Evolutionary conservation across 2,797 vertebrate genomes (phyloP).

Genomic region (Ispidina lecontei): DNA sequence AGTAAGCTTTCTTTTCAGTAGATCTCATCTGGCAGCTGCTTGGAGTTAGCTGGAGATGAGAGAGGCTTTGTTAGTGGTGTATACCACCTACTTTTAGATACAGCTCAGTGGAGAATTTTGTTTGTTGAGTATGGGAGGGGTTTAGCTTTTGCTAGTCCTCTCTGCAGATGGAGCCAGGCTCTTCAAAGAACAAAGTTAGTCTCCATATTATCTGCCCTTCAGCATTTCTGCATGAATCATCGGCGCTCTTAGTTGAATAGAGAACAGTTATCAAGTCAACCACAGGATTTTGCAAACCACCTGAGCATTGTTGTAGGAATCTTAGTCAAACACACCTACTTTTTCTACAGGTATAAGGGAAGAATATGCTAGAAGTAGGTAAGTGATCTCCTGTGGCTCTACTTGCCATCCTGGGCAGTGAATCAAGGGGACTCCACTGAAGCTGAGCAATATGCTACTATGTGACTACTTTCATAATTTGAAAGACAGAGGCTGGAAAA

Average conservation of each 20-base stretch:
- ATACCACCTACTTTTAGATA: slow-evolving; percentile 53
- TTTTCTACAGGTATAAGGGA: slow-evolving; percentile 12
- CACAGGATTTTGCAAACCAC: slow-evolving; percentile 52
- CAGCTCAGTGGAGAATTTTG: background rate
- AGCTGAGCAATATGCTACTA: background rate
- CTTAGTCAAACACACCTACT: slow-evolving; percentile 14
- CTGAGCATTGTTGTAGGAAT: slow-evolving; percentile 53
- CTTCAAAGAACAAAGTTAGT: slow-evolving; percentile 52
- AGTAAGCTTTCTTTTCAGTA: background rate
- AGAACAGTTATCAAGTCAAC: slow-evolving; percentile 53
- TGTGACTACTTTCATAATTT: background rate
- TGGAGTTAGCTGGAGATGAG: slow-evolving; percentile 42
- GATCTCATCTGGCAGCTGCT: background rate
- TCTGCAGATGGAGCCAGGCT: slow-evolving; percentile 28
- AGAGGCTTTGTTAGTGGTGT: slow-evolving; percentile 33
- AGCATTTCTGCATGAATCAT: slow-evolving; percentile 50
- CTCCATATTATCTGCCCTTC: slow-evolving; percentile 23
- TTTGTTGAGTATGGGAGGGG: slow-evolving; percentile 36
- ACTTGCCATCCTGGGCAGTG: background rate
- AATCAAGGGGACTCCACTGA: background rate
- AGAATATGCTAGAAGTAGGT: slow-evolving; percentile 33
- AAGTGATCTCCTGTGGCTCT: background rate
- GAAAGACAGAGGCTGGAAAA: slow-evolving; percentile 42
- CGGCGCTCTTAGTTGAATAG: background rate
- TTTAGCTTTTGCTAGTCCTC: slow-evolving; percentile 41